Evolutionary conservation across 2,888 invertebrate genomes (phyloP).

Genomic region (Oxystoma pomonae): DNA sequence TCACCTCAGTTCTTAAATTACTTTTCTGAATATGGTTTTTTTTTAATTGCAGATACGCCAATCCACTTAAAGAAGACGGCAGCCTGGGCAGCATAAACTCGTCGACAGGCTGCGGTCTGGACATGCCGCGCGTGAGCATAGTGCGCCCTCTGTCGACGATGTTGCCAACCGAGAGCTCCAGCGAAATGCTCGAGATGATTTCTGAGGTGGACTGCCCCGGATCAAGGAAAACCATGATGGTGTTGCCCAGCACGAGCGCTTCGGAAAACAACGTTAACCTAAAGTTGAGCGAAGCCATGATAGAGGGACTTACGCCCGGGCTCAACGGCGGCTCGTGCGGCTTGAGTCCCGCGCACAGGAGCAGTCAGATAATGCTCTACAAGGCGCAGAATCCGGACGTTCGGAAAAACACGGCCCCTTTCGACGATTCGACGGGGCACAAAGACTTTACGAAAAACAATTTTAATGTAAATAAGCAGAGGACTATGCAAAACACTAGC

Average conservation of each 20-base stretch:
- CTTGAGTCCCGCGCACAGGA: constrained; percentile 50
- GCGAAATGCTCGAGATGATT: constrained; percentile 62
- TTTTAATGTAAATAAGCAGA: constrained; percentile 54
- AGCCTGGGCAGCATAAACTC: constrained; percentile 41
- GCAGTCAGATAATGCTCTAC: constrained; percentile 66
- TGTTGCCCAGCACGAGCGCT: constrained; percentile 48
- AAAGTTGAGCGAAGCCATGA: constrained; percentile 38
- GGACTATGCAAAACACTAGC: constrained; percentile 44
- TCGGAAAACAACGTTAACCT: constrained; percentile 34
- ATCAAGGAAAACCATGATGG: constrained; percentile 43
- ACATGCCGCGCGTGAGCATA: constrained; percentile 48
- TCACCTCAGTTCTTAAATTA: too few relatives aligned
- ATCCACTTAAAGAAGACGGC: constrained; percentile 49
- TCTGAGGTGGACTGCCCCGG: constrained; percentile 54
- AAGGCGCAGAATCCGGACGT: constrained; percentile 84
- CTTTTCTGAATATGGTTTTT: too few relatives aligned
- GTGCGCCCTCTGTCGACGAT: constrained; percentile 47
- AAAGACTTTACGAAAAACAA: constrained; percentile 77
- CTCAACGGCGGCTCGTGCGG: constrained; percentile 40
- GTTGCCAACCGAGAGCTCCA: constrained; percentile 48
- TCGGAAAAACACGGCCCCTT: constrained; percentile 70
- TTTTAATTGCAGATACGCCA: constrained; percentile 40
- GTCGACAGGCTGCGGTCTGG: constrained; percentile 39
- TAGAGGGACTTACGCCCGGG: constrained; percentile 25
- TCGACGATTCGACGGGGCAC: constrained; percentile 54